Conservation (phyloP, 2,113 vertebrate genomes). For the Hippopotamus amphibius region DNA sequence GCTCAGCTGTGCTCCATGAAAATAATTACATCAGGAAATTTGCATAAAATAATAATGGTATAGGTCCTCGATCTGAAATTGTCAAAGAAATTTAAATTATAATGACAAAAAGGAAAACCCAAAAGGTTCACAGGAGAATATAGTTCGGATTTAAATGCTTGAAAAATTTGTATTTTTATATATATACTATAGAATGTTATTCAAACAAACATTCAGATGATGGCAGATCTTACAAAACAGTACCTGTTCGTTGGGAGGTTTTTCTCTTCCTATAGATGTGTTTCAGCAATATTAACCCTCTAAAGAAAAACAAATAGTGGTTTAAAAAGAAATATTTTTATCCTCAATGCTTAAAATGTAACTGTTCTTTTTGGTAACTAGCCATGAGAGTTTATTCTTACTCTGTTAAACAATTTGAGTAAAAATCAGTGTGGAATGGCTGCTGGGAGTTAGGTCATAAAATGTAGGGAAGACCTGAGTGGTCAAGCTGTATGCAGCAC, state of each 20-base stretch:
- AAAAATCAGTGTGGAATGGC: background rate
- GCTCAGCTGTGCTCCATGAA: background rate
- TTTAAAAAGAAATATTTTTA: background rate
- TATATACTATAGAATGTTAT: background rate
- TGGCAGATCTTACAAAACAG: background rate
- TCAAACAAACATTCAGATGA: background rate
- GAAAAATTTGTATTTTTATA: background rate
- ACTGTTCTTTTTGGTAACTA: background rate
- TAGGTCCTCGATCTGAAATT: constrained; percentile 8
- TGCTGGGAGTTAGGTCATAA: rapidly evolving
- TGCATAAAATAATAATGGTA: background rate
- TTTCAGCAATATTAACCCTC: background rate
- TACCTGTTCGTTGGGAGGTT: background rate
- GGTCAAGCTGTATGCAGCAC: background rate
- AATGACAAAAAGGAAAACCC: background rate
- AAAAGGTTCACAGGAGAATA: background rate
- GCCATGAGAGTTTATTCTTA: background rate
- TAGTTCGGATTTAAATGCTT: background rate
- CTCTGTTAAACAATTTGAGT: background rate
- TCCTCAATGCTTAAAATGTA: background rate
- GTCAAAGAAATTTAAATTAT: background rate
- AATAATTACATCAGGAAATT: background rate
- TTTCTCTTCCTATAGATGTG: background rate
- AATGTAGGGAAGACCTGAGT: background rate
- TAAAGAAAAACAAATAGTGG: background rate